Conservation (phyloP, 2,888 invertebrate genomes). For the Eurois occulta region DNA sequence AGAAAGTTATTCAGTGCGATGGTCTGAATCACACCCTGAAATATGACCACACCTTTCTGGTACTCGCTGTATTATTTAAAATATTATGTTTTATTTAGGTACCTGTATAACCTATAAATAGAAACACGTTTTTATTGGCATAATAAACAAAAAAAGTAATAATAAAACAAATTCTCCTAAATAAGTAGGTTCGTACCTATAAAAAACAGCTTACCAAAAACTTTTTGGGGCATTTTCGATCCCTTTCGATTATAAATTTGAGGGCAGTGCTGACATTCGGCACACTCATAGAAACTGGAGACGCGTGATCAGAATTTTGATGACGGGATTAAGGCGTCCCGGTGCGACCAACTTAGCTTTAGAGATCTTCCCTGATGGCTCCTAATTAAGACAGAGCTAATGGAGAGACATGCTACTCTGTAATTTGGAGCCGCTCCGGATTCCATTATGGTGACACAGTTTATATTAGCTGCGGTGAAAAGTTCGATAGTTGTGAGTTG, state of each 20-base stretch:
- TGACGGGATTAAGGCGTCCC: conserved; percentile 81
- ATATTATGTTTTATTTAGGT: too few relatives aligned
- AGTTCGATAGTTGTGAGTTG: conserved; percentile 49
- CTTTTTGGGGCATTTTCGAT: conserved; percentile 64
- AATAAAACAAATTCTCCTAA: background rate
- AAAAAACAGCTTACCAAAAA: conserved; percentile 50
- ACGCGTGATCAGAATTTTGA: conserved; percentile 85
- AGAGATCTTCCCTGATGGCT: conserved; percentile 80
- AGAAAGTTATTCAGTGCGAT: too few relatives aligned
- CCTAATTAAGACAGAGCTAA: conserved; percentile 83
- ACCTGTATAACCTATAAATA: background rate
- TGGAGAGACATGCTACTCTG: conserved; percentile 80
- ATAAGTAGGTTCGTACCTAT: background rate
- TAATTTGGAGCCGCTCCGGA: conserved; percentile 70
- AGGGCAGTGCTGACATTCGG: conserved; percentile 82
- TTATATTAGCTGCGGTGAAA: conserved; percentile 61
- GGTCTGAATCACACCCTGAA: too few relatives aligned
- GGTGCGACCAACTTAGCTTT: conserved; percentile 80
- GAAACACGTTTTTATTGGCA: background rate
- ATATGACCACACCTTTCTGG: too few relatives aligned
- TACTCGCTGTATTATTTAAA: background rate
- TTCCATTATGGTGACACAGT: conserved; percentile 68
- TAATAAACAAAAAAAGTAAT: background rate
- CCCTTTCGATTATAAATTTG: conserved; percentile 79
- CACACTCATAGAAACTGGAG: conserved; percentile 83